Evolutionary conservation across 2,113 vertebrate genomes (phyloP).

Genomic region (Anolis carolinensis): DNA sequence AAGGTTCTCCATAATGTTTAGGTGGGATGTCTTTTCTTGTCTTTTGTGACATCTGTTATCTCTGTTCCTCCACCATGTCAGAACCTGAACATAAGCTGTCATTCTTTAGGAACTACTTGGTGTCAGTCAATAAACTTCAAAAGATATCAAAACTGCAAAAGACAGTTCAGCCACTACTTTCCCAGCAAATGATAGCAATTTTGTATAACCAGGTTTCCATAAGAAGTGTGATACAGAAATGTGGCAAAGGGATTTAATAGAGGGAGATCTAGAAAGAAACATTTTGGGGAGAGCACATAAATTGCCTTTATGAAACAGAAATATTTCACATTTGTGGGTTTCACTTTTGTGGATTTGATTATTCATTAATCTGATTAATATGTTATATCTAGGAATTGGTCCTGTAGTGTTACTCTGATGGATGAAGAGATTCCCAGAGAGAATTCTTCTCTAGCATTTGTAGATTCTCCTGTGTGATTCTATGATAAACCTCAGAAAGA

Average conservation of each 20-base stretch:
- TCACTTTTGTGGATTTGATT: too few relatives aligned
- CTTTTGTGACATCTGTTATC: too few relatives aligned
- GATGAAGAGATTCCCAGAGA: too few relatives aligned
- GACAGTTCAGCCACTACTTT: neutral
- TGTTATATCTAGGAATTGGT: too few relatives aligned
- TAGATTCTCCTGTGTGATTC: too few relatives aligned
- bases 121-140: neutral
- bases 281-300: neutral
- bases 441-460: too few relatives aligned
- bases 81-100: too few relatives aligned
- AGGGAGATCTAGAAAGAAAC: conserved; percentile 46
- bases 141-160: neutral
- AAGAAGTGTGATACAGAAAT: too few relatives aligned
- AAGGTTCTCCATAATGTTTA: neutral
- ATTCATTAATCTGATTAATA: too few relatives aligned
- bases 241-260: neutral
- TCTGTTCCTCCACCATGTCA: neutral
- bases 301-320: conserved; percentile 43
- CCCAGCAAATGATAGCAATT: neutral
- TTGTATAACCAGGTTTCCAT: neutral
- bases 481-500: too few relatives aligned
- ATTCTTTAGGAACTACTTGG: neutral
- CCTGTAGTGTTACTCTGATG: too few relatives aligned
- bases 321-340: too few relatives aligned
- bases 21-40: neutral